phyloP scores from a whole-genome alignment of 2,113 vertebrate species.

The Myanophis thanlyinensis region DNA sequence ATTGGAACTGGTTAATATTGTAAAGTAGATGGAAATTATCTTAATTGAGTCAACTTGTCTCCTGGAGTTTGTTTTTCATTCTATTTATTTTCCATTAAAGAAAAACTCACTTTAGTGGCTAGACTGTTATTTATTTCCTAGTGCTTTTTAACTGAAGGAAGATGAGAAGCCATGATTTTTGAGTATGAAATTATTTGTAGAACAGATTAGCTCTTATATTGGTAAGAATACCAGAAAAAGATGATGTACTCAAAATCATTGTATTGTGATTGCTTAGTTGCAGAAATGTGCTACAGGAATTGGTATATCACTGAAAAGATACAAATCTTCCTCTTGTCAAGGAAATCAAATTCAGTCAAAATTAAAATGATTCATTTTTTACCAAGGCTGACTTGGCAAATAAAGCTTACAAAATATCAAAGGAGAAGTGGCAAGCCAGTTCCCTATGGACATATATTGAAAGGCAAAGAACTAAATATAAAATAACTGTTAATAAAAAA shows the following conservation, averaged over 20 bases:
- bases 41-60: background rate
- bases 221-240: background rate
- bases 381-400: background rate
- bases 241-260: background rate
- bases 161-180: background rate
- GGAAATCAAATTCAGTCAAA: background rate
- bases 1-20: too few species aligned
- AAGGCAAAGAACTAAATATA: background rate
- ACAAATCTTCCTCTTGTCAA: background rate
- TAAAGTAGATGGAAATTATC: too few species aligned
- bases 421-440: background rate
- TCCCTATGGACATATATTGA: background rate
- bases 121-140: too few species aligned
- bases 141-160: background rate
- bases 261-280: background rate
- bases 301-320: background rate
- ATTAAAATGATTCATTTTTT: background rate
- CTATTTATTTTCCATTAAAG: too few species aligned
- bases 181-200: background rate
- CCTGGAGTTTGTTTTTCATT: background rate
- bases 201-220: background rate
- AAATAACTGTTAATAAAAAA: background rate
- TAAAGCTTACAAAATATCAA: background rate
- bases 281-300: background rate
- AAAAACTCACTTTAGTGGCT: too few species aligned